These are phyloP conservation scores for Drosophila borealis DNA, from an alignment of 2,888 invertebrate genomes.

Conservation along the genomic window DNA sequence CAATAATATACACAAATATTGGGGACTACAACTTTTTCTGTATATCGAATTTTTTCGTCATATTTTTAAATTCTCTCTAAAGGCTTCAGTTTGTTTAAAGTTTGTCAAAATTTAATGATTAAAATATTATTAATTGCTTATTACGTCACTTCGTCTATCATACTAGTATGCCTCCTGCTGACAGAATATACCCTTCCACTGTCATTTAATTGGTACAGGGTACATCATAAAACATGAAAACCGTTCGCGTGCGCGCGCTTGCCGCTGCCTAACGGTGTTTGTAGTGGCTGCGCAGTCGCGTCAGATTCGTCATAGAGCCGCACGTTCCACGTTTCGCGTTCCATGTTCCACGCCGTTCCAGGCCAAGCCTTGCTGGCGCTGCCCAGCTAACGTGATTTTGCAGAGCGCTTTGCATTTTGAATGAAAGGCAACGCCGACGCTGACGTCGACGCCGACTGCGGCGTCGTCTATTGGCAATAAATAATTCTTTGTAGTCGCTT, in stretches of 20 bases:
- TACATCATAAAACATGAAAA: slow-evolving; percentile 61
- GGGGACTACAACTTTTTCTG: not conserved
- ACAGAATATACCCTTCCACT: not conserved
- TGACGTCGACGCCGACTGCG: slow-evolving; percentile 4
- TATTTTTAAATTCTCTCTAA: no score
- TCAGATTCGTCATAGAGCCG: slow-evolving; percentile 56
- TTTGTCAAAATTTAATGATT: not conserved
- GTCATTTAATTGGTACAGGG: slow-evolving; percentile 15
- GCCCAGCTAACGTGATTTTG: slow-evolving; percentile 7
- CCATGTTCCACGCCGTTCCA: slow-evolving; percentile 46
- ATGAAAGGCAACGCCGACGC: slow-evolving; percentile 46
- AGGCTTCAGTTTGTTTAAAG: no score
- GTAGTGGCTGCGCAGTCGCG: slow-evolving; percentile 63
- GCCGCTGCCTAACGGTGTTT: slow-evolving; percentile 71
- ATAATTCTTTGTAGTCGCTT: slow-evolving; percentile 67
- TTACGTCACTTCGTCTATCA: no score
- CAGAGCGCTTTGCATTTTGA: slow-evolving; percentile 47
- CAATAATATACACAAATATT: no score
- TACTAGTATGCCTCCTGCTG: no score
- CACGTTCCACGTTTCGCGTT: slow-evolving; percentile 34
- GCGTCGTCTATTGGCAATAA: slow-evolving; percentile 67
- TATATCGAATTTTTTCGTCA: no score
- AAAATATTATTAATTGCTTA: no score
- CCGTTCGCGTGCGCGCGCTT: slow-evolving; percentile 66
- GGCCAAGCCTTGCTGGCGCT: slow-evolving; percentile 44